phyloP scores from a whole-genome alignment of 1,140 invertebrate genomes.

The Drosophila triauraria region DNA sequence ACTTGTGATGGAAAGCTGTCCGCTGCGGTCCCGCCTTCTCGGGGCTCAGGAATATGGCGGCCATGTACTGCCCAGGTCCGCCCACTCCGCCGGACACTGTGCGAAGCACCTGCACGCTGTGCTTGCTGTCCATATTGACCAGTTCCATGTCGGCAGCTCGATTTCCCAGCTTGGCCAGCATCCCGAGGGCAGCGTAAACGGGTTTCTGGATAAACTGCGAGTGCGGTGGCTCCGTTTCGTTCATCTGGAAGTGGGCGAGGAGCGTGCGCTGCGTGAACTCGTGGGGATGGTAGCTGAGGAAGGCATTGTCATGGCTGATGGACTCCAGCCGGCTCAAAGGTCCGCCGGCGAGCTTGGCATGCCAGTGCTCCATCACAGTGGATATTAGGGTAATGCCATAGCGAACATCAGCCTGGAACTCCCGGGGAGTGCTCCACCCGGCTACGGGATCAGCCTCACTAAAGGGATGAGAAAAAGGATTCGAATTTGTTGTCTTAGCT shows the following conservation, averaged over 20 bases:
- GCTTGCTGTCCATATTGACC: slow-evolving; percentile 71
- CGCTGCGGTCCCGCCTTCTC: slow-evolving; percentile 65
- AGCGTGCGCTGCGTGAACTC: slow-evolving; percentile 85
- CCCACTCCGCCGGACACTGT: slow-evolving; percentile 58
- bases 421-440: slow-evolving; percentile 85
- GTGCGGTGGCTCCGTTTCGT: slow-evolving; percentile 84
- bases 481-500: too few relatives aligned
- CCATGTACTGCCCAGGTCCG: slow-evolving; percentile 63
- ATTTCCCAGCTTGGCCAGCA: slow-evolving; percentile 85
- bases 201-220: slow-evolving; percentile 86
- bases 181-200: slow-evolving; percentile 85
- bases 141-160: slow-evolving; percentile 65
- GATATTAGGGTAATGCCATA: slow-evolving; percentile 85
- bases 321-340: slow-evolving; percentile 73
- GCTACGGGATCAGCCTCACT: slow-evolving; percentile 86
- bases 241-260: slow-evolving; percentile 86
- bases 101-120: slow-evolving; percentile 65
- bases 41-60: slow-evolving; percentile 71
- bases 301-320: slow-evolving; percentile 86
- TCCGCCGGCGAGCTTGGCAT: slow-evolving; percentile 63
- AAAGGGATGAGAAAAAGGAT: background rate
- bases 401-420: slow-evolving; percentile 85
- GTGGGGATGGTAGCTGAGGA: slow-evolving; percentile 86
- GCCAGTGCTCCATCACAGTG: slow-evolving; percentile 84
- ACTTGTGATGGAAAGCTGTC: slow-evolving; percentile 64